These are phyloP conservation scores for Eulithis testata DNA, from an alignment of 2,888 invertebrate genomes.

Conservation along the genomic window DNA sequence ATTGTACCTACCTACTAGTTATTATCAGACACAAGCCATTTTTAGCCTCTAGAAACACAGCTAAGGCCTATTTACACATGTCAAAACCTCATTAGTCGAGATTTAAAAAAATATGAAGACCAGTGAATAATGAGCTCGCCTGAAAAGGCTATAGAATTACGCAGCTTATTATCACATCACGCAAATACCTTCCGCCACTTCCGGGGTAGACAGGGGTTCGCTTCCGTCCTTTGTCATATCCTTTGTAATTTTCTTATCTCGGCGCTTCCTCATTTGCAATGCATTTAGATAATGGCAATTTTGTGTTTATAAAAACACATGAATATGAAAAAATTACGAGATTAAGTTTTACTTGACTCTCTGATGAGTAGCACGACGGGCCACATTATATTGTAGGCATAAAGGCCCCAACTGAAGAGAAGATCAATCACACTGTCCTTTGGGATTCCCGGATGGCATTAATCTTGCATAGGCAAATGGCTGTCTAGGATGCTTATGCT, in stretches of 20 bases:
- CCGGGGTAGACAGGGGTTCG: slow-evolving; percentile 13
- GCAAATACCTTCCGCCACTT: slow-evolving; percentile 21
- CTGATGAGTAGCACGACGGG: no score
- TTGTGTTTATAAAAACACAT: slow-evolving; percentile 1
- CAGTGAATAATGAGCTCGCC: neutral
- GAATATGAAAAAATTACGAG: neutral
- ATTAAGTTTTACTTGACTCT: neutral
- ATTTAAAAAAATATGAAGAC: neutral
- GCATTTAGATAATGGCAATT: slow-evolving; percentile 11
- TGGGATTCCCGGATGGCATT: no score
- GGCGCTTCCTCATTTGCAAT: slow-evolving; percentile 21
- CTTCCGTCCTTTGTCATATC: slow-evolving; percentile 21
- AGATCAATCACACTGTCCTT: no score
- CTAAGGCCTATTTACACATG: no score
- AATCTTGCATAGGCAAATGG: no score
- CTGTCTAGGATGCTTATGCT: no score
- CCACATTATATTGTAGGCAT: no score
- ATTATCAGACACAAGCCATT: no score
- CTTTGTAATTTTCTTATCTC: slow-evolving; percentile 18
- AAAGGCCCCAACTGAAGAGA: no score
- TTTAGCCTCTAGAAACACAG: no score
- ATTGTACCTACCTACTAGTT: no score
- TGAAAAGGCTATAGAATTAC: neutral
- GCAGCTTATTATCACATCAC: neutral
- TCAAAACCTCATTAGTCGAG: no score